These are phyloP conservation scores for Gryllus bimaculatus DNA, from an alignment of 1,140 invertebrate genomes.

Conservation along the genomic window DNA sequence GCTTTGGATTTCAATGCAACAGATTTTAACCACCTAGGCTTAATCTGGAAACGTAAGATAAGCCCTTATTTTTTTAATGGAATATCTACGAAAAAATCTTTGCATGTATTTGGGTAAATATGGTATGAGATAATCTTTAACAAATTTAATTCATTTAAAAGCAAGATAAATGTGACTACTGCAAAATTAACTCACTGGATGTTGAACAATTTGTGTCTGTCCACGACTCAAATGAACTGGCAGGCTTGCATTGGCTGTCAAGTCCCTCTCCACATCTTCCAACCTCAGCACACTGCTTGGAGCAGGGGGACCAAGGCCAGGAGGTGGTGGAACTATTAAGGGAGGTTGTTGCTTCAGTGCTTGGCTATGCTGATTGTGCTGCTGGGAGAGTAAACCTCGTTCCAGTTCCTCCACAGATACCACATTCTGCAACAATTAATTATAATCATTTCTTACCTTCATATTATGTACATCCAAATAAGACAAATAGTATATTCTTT, in stretches of 20 bases:
- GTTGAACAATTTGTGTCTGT: neutral
- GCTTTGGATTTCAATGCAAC: too few relatives aligned
- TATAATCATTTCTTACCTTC: neutral
- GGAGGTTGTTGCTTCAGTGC: neutral
- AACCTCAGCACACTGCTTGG: neutral
- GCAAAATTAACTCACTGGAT: neutral
- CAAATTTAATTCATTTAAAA: too few relatives aligned
- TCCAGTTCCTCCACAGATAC: conserved; percentile 48
- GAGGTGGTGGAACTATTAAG: neutral
- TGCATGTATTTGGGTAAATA: too few relatives aligned
- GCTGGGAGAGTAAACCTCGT: conserved; percentile 24
- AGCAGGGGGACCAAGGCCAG: neutral
- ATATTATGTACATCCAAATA: too few relatives aligned
- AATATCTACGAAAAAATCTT: too few relatives aligned
- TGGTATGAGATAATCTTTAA: too few relatives aligned
- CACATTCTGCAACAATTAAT: conserved; percentile 30
- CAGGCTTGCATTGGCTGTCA: conserved; percentile 7
- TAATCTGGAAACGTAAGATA: too few relatives aligned
- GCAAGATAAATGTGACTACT: too few relatives aligned
- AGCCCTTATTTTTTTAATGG: too few relatives aligned
- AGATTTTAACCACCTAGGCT: too few relatives aligned
- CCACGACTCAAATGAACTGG: conserved; percentile 1
- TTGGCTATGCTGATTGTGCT: neutral
- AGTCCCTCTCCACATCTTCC: conserved; percentile 19
- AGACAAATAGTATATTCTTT: too few relatives aligned